Base-by-base conservation (phyloP, 1,140 invertebrate species). In the Homalodisca vitripennis region DNA sequence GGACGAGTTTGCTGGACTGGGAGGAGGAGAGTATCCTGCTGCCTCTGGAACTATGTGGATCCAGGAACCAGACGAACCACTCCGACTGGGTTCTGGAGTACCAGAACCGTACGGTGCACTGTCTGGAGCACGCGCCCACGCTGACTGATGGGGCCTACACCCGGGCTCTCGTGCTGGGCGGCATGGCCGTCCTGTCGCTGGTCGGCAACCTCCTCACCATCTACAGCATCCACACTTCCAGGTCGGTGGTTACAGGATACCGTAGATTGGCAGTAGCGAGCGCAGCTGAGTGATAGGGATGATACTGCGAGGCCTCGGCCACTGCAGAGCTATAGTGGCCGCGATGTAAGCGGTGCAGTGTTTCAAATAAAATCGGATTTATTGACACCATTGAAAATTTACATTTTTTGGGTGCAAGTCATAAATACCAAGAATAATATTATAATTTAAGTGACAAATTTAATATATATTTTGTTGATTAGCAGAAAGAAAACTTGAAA, bases 141-240 rank as follows among this genome's bases (percentile, higher is more conserved):
- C 73, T 89, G 3, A 88, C 85, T 0, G 80, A 77, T 22, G 80
- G 79, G 1, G 85, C 85, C 0, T 76, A 88, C 63, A 80, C 87
- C 3, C 86, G 87, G 72, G 86, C 85, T 0, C 83, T 87, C 70
- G 82, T 93, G 0, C 77, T 93, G 6, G 79, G 81, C 0, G 79
- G 86, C 0, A 88, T 93, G 81, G 89, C 89, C 0, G 68, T 88
- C 0, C 75, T 92, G 57, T 92, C 91, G 0, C 80, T 93, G 0
- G 75, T 91, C 30, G 91, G 88, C 22, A 94, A 94, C 76, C 75
- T 85, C 41, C 84, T 87, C 0, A 93, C 91, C 6, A 87, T 94
- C 70, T 84, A 88, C 76, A 92, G 89, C 70, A 89, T 93, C 71
- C 75, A 75, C 20, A 84, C 83, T 14, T 69, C 70, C 20, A 66